These are phyloP conservation scores for Dinoponera quadriceps DNA, from an alignment of 1,140 invertebrate species.

Conservation along the genomic window DNA sequence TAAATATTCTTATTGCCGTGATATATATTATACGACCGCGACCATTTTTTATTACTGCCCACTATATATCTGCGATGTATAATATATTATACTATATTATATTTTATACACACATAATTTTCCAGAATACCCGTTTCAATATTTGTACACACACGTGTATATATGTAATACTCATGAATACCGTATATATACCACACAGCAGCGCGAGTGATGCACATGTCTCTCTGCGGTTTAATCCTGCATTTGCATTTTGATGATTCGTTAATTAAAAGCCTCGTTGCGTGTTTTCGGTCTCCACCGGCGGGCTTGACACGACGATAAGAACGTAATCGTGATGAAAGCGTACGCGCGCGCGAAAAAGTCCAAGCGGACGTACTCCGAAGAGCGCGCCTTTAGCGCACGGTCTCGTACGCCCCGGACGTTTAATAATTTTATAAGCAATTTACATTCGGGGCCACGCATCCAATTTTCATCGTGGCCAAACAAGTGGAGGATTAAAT, in stretches of 20 bases:
- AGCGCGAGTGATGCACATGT: conserved; percentile 36
- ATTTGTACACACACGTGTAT: conserved; percentile 56
- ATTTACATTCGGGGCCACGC: not conserved
- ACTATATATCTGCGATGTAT: conserved; percentile 36
- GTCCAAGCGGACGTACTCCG: not conserved
- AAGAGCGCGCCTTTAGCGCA: not conserved
- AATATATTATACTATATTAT: conserved; percentile 38
- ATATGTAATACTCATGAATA: conserved; percentile 58
- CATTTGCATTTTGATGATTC: conserved; percentile 40
- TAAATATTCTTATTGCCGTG: conserved; percentile 21
- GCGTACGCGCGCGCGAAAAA: not conserved
- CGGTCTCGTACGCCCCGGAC: no score
- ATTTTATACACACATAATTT: conserved; percentile 36
- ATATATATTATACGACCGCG: conserved; percentile 38
- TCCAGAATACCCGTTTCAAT: conserved; percentile 35
- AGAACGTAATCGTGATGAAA: no score
- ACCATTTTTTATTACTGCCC: conserved; percentile 42
- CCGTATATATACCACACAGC: conserved; percentile 23
- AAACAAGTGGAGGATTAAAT: conserved; percentile 36
- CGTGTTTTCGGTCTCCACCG: not conserved
- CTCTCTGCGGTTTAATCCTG: conserved; percentile 22
- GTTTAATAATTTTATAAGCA: not conserved
- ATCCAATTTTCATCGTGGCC: not conserved
- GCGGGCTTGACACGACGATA: not conserved
- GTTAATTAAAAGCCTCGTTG: not conserved